phyloP scores from a whole-genome alignment of 2,888 invertebrate genomes.

The Copidosoma aretas region DNA sequence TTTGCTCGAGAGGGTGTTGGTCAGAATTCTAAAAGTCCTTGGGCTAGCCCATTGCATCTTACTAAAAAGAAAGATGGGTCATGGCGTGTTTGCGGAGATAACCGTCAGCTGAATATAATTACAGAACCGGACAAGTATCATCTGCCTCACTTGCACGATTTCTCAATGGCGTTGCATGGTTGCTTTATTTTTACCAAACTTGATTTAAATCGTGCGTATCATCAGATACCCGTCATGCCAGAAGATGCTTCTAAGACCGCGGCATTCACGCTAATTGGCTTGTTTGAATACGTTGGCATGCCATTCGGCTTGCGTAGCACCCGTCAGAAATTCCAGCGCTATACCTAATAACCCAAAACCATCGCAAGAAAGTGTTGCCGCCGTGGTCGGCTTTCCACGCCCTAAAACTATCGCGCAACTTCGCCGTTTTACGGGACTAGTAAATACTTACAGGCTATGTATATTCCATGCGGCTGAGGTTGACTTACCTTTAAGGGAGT shows the following conservation, averaged over 20 bases:
- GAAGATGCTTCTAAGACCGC: constrained; percentile 37
- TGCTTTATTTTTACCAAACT: not conserved
- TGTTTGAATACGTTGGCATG: too few relatives aligned
- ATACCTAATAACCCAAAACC: too few relatives aligned
- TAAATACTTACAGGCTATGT: too few relatives aligned
- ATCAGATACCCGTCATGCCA: constrained; percentile 28
- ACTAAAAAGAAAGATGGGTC: not conserved
- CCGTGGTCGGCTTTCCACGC: too few relatives aligned
- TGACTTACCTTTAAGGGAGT: too few relatives aligned
- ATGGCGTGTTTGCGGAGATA: not conserved
- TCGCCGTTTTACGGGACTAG: too few relatives aligned
- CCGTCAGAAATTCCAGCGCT: too few relatives aligned
- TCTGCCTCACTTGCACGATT: not conserved
- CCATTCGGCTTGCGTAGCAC: constrained; percentile 11
- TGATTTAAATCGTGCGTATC: not conserved
- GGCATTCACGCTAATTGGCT: too few relatives aligned
- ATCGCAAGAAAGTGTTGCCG: too few relatives aligned
- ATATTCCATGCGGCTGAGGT: too few relatives aligned
- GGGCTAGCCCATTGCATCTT: not conserved
- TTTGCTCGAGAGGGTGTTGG: not conserved
- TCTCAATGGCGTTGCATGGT: not conserved
- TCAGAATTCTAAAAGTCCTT: not conserved
- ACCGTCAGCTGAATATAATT: not conserved
- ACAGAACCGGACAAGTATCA: not conserved
- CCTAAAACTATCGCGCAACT: too few relatives aligned